Percentiles rank a stretch among this genome's conserved stretches.
phyloP scores from a whole-genome alignment of 2,888 invertebrate genomes.

The Desoria tigrina region DNA sequence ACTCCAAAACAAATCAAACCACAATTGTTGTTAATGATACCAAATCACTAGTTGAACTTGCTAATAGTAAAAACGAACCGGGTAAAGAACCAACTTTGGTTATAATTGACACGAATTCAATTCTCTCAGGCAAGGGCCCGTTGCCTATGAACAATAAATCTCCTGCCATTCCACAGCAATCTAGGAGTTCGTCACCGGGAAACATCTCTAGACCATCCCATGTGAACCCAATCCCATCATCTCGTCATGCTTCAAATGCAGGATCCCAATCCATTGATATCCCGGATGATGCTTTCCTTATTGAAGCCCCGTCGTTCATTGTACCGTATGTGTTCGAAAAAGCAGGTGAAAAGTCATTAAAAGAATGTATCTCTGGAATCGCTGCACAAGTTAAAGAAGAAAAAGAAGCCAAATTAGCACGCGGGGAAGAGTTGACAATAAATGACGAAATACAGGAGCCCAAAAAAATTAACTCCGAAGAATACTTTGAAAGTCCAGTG shows the following conservation, averaged over 20 bases:
- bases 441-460: conserved; percentile 54
- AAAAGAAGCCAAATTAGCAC: conserved; percentile 45
- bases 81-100: conserved; percentile 75
- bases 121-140: conserved; percentile 66
- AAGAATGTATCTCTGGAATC: conserved; percentile 55
- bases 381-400: conserved; percentile 46
- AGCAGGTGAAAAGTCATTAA: conserved; percentile 74
- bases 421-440: conserved; percentile 51
- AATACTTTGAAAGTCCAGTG: conserved; percentile 80
- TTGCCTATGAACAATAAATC: conserved; percentile 51
- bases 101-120: conserved; percentile 76
- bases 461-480: conserved; percentile 54
- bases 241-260: conserved; percentile 29
- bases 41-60: conserved; percentile 70
- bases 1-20: conserved; percentile 54
- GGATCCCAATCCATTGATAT: conserved; percentile 56
- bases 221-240: conserved; percentile 53
- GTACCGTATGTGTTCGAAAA: conserved; percentile 68
- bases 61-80: conserved; percentile 64
- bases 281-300: conserved; percentile 89
- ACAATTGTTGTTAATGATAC: conserved; percentile 71
- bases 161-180: conserved; percentile 64
- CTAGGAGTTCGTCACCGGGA: conserved; percentile 59
- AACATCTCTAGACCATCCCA: conserved; percentile 46
- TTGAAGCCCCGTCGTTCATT: conserved; percentile 89